Evolutionary conservation across 2,888 invertebrate species (phyloP), one percentile per base, ranked within the genome.

Genomic region (Pandemis heparana): DNA sequence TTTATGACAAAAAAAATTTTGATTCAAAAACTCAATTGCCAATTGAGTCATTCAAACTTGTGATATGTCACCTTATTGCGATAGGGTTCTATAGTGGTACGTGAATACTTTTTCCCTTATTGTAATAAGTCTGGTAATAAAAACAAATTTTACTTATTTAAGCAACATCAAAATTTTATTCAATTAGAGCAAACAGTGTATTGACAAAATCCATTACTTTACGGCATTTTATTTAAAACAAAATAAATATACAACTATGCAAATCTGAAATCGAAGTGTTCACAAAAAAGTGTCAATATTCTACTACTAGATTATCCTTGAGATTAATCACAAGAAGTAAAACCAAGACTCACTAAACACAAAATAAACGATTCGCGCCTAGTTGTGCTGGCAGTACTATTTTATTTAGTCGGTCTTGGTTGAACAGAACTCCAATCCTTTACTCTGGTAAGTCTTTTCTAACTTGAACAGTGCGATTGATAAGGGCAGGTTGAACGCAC

Each of bases 281-380:
- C 77, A 81, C 77, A 81, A 77, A 77, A 53, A 12, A 77, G 79
- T 81, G 80, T 79, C 76, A 80, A 77, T 79, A 82, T 78, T 75
- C 77, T 78, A 77, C 77, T 75, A 77, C 76, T 79, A 79, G 72
- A 78, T 83, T 85, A 85, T 85, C 81, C 88, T 86, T 85, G 87
- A 82, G 82, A 84, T 80, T 80, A 86, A 84, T 82, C 81, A 81
- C 87, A 88, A 89, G 83, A 86, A 89, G 93, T 94, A 92, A 90
- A 94, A 94, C 94, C 95, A 94, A 95, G 95, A 95, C 94, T 92
- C 91, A 95, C 95, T 94, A 94, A 95, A 94, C 93, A 92, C 82
- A 92, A 94, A 90, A 90, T 84, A 89, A 88, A 87, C 87, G 80
- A 83, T 84, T 77, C 81, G 84, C 85, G 87, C 83, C 89, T 85